Evolutionary conservation across 2,888 invertebrate genomes (phyloP), one percentile per base, ranked within the genome.

Genomic region (Brachynemurus nebulosus): DNA sequence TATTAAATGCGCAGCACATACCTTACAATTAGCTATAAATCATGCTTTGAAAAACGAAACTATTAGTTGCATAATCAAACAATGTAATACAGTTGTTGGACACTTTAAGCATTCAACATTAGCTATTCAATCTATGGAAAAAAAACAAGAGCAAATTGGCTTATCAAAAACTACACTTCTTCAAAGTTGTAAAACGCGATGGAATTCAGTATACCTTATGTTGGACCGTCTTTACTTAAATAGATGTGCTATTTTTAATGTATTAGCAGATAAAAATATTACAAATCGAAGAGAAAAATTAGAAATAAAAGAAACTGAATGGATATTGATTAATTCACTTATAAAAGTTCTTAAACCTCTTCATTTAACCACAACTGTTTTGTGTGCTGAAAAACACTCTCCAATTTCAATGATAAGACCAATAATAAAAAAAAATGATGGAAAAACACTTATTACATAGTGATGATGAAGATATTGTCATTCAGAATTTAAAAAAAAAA

Each of bases 191-290:
- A 2, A n/a, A n/a, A 30, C n/a, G 14, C 6, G 30, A n/a, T 30
- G 30, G 30, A 30, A 30, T 30, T 12, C 30, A 30, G 14, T 30
- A 12, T 30, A 12, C 14, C 14, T 30, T 12, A 30, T 30, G 30
- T 30, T 30, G 14, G 30, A 30, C 14, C 30, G 30, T 12, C 14
- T 30, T 4, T 30, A 30, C 7, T n/a, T 11, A 30, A 30, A 30
- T 30, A n/a, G 30, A 30, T 30, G 30, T 30, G 30, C 30, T n/a
- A 30, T 30, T 9, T 30, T 14, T n/a, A 30, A 30, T 30, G 30
- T 30, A 8, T 12, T 30, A 4, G 11, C 30, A 4, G 30, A 30
- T n/a, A 12, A 14, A 14, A 14, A 12, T 4, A 14, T 30, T 4
- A 30, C 30, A 30, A 30, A 30, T 30, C n/a, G n/a, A 2, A 14